Percentiles rank a stretch among this genome's conserved stretches.
phyloP scores from a whole-genome alignment of 1,140 invertebrate species.

The Homalodisca vitripennis region DNA sequence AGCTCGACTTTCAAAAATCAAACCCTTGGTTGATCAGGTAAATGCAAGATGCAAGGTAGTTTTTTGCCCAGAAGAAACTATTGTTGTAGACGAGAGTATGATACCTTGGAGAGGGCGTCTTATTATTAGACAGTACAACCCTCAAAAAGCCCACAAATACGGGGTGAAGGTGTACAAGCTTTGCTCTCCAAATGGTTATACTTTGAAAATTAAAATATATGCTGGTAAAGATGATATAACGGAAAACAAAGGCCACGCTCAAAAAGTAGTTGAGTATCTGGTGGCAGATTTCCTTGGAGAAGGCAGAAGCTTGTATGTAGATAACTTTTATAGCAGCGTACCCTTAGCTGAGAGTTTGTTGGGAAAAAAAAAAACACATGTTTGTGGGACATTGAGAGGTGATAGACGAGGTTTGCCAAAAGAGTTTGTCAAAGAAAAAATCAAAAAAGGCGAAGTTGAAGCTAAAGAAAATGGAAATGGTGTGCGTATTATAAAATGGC shows the following conservation, averaged over 20 bases:
- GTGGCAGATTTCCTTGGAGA: background rate
- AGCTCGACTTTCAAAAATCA: background rate
- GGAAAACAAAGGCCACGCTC: background rate
- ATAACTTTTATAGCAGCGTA: background rate
- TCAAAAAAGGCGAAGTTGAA: background rate
- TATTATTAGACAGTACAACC: constrained; percentile 44
- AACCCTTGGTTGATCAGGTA: background rate
- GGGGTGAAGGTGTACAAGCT: constrained; percentile 44
- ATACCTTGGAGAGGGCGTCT: constrained; percentile 44
- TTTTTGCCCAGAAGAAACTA: constrained; percentile 33
- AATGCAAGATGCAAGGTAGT: background rate
- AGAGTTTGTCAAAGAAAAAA: background rate
- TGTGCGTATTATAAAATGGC: background rate
- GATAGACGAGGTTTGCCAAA: background rate
- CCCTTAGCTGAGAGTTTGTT: background rate
- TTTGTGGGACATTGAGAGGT: background rate
- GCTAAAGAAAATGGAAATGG: constrained; percentile 1
- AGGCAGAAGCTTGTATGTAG: background rate
- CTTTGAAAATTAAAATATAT: constrained; percentile 9
- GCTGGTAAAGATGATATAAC: background rate
- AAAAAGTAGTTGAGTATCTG: constrained; percentile 2
- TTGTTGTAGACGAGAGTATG: constrained; percentile 42
- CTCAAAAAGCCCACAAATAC: constrained; percentile 44
- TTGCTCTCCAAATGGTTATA: constrained; percentile 3
- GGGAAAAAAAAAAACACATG: constrained; percentile 2